Evolutionary conservation across 2,113 vertebrate genomes (phyloP), one percentile per base, ranked within the genome.

Genomic region (Hemiprocne comata): DNA sequence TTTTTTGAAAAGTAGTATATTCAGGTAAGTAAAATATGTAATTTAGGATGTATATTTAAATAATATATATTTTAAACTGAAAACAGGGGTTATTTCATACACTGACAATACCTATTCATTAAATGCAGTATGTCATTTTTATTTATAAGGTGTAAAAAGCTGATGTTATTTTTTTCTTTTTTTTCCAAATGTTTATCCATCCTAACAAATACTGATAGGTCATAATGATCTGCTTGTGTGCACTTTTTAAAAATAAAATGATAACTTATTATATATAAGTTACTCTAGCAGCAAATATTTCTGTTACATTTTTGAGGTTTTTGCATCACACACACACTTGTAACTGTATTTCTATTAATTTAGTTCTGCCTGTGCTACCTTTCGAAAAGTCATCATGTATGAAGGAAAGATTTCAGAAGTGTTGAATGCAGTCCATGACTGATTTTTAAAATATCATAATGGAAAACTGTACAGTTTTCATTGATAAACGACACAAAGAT

Each of bases 241-340:
- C 26, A 61, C 28, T 48, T 50, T 12, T 36, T 1, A 85, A 76
- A 80, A 33, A 58, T 29, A 53, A 74, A 85, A 48, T 7, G 50
- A 18, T 60, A 1, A 17, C 31, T 89, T 58, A 23, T 51, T 80
- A 36, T 17, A 5, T 84, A 5, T 19, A 6, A 70, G 7, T 20
- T 38, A 18, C 16, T 7, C 33, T 40, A 50, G 4, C 15, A 86
- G 23, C 7, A 78, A 51, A 38, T 75, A 71, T 33, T 84, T 79
- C 15, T 80, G 26, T 50, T 57, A 17, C 6, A 58, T 31, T 57
- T 48, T 10, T 4, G 1, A 2, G 1, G 0, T 0, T 6, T 4
- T 70, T 60, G 6, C 18, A 6, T 69, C 69, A 60, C 21, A 33
- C 21, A 33, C 13, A 62, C 17, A 44, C 33, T 29, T 9, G 21